Evolutionary conservation across 2,888 invertebrate genomes (phyloP).

Genomic region (Cantharis rufa): DNA sequence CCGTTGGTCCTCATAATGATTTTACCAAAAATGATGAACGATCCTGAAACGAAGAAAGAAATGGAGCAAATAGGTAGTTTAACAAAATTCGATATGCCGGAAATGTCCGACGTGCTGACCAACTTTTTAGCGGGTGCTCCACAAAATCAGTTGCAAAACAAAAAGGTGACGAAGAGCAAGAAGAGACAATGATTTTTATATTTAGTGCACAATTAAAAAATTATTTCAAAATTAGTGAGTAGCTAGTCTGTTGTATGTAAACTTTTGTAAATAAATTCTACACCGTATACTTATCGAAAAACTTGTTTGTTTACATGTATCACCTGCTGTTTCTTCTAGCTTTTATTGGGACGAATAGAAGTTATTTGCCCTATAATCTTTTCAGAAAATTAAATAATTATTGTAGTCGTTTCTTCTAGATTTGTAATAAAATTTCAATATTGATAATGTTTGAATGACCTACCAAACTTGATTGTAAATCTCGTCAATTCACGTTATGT

Average conservation of each 20-base stretch:
- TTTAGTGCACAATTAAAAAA: not conserved
- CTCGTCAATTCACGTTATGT: no score
- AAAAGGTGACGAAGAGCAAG: constrained; percentile 47
- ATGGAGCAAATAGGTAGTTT: constrained; percentile 87
- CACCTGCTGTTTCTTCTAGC: no score
- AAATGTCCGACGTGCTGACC: constrained; percentile 94
- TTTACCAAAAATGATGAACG: constrained; percentile 95
- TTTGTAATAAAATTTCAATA: no score
- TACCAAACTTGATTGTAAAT: no score
- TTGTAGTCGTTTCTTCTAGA: no score
- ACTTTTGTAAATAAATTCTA: not conserved
- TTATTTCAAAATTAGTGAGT: not conserved
- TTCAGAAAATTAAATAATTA: no score
- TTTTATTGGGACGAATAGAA: no score
- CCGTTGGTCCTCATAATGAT: constrained; percentile 90
- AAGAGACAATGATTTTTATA: constrained; percentile 42
- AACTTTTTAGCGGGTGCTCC: constrained; percentile 79
- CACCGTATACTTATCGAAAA: not conserved
- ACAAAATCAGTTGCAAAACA: constrained; percentile 40
- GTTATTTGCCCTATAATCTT: no score
- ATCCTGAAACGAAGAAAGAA: constrained; percentile 96
- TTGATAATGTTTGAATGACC: no score
- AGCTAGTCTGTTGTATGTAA: not conserved
- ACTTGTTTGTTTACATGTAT: not conserved
- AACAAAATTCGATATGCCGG: constrained; percentile 86